phyloP scores from a whole-genome alignment of 2,888 invertebrate genomes.

The Rhamnusium bicolor region DNA sequence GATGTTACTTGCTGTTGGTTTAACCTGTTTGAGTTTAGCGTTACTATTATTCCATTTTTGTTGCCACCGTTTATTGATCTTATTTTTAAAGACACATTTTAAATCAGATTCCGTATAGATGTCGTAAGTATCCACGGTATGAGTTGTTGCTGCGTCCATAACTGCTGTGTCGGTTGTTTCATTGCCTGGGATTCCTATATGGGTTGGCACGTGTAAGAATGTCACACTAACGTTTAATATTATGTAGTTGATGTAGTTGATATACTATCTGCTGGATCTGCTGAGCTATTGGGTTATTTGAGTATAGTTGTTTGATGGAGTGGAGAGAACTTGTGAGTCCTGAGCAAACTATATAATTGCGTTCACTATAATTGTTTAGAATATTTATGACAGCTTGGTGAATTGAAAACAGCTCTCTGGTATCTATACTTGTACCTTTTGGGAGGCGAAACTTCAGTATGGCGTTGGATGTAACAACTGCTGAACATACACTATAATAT shows the following conservation, averaged over 20 bases:
- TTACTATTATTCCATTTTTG: too few species aligned
- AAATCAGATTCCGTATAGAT: too few species aligned
- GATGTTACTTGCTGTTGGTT: too few species aligned
- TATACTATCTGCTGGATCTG: neutral
- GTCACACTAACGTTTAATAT: neutral
- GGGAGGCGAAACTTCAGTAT: too few species aligned
- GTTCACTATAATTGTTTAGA: neutral
- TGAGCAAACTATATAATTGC: neutral
- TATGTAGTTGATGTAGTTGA: neutral
- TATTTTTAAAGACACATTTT: too few species aligned
- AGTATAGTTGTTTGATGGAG: neutral
- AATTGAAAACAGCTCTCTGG: neutral
- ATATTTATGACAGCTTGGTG: neutral
- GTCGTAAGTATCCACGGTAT: too few species aligned
- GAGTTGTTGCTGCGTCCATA: neutral
- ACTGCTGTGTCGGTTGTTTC: neutral
- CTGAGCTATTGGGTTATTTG: neutral
- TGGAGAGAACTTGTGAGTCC: neutral
- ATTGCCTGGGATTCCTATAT: neutral
- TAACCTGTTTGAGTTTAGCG: too few species aligned
- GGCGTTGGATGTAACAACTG: too few species aligned
- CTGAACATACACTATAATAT: too few species aligned
- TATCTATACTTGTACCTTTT: too few species aligned
- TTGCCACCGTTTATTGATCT: too few species aligned
- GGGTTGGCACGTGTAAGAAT: neutral